Base-by-base conservation (phyloP, 2,888 invertebrate genomes). In the Altica lythri region DNA sequence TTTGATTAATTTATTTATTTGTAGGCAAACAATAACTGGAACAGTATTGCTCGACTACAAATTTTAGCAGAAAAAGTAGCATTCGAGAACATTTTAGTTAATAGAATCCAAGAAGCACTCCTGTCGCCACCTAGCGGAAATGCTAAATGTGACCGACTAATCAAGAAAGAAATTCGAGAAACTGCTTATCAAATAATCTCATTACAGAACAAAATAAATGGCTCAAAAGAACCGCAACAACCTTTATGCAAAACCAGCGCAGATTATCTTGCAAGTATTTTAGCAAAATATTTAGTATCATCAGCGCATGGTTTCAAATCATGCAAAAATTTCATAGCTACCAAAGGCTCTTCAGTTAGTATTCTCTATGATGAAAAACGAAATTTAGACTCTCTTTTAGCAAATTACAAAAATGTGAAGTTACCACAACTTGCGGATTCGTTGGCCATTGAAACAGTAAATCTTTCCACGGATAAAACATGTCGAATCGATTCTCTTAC, bases 11-110 rank as follows among this genome's bases (percentile, higher is more conserved):
- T 10, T 27, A n/a, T 38, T 10, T 38, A 10, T 6, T 22, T 49
- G 14, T 17, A 46, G 42, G 84, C 86, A 68, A 81, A 83, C 8
- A 86, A 86, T 51, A 83, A 86, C 67, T 79, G 89, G 59, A 86
- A 88, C 47, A 83, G 83, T 53, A 81, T 83, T 38, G 84, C 85
- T 60, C 85, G 84, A 69, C 76, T 88, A 59, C 85, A 88, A 68
- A 79, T 90, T 48, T 76, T 90, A 49, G 90, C 90, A 1, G 90
- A 91, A 74, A 86, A 90, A 69, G 79, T 91, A 13, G 90, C 91
- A 0, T 90, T 86, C 72, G 90, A 92, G 76, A 86, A 88, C 53
- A 85, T 90, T 46, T 58, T 75, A 51, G 65, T 74, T 22, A 81
- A 84, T 57, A 80, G 85, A 67, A 83, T 88, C 60, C 83, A 85